A percentile compares a stretch with the other conserved stretches of the same genome.
These are phyloP conservation scores for Hucho hucho DNA, from an alignment of 2,113 vertebrate genomes.

Conservation along the genomic window DNA sequence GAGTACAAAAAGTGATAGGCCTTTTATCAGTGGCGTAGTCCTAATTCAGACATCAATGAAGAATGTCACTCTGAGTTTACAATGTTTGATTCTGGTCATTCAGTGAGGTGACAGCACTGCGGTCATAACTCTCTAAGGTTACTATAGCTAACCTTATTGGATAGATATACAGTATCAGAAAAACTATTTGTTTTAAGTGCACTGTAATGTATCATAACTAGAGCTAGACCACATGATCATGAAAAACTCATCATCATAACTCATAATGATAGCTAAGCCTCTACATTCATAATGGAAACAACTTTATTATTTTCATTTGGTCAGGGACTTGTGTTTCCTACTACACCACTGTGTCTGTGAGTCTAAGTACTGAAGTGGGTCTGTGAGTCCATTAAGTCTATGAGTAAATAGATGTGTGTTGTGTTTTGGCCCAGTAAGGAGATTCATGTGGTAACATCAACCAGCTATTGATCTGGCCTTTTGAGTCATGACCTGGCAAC, in stretches of 20 bases:
- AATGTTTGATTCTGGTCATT: constrained; percentile 62
- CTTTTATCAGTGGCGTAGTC: constrained; percentile 70
- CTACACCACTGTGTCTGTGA: not conserved
- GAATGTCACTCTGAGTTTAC: constrained; percentile 66
- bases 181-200: too few relatives aligned
- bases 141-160: constrained; percentile 10
- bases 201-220: too few relatives aligned
- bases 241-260: too few relatives aligned
- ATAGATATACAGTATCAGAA: too few relatives aligned
- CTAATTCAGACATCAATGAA: constrained; percentile 73
- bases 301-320: too few relatives aligned
- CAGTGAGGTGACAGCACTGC: constrained; percentile 45
- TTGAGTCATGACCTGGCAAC: constrained; percentile 63
- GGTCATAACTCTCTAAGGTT: constrained; percentile 30
- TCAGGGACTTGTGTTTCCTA: too few relatives aligned
- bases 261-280: too few relatives aligned
- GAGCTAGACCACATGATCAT: too few relatives aligned
- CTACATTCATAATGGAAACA: too few relatives aligned
- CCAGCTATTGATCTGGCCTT: constrained; percentile 65
- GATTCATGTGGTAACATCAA: constrained; percentile 55
- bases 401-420: constrained; percentile 29
- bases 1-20: constrained; percentile 68
- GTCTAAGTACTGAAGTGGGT: constrained; percentile 1
- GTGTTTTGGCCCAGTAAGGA: constrained; percentile 47
- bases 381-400: not conserved